phyloP scores from a whole-genome alignment of 2,113 vertebrate genomes.

The Phyllostomus discolor region DNA sequence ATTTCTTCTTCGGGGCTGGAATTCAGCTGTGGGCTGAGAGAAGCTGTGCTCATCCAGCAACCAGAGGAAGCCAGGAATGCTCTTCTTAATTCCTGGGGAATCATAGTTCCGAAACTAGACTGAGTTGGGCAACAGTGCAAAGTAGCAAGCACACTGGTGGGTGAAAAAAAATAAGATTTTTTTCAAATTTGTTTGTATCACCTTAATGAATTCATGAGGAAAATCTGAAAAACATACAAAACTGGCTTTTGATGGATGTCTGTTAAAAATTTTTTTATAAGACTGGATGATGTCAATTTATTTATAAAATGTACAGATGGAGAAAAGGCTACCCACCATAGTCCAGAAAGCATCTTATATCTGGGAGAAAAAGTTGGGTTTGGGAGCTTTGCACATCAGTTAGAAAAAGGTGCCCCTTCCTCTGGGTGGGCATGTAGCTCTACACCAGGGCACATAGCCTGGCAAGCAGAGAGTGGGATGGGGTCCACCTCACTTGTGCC shows the following conservation, averaged over 20 bases:
- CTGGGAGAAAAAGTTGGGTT: neutral
- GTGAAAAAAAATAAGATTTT: neutral
- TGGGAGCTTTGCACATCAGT: neutral
- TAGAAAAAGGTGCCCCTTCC: neutral
- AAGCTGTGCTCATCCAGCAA: constrained; percentile 6
- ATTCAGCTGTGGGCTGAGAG: constrained; percentile 2
- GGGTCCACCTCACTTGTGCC: neutral
- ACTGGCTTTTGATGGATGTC: neutral
- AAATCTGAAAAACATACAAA: constrained; percentile 5
- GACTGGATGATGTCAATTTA: neutral
- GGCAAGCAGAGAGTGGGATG: neutral
- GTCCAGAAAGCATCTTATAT: neutral
- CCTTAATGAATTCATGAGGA: constrained; percentile 4
- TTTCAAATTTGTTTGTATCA: neutral
- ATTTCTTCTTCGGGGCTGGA: constrained; percentile 45
- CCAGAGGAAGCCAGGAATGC: neutral
- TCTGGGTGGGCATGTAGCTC: neutral
- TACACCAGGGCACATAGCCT: no score
- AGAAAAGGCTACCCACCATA: neutral
- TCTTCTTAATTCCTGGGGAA: neutral
- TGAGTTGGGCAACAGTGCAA: neutral
- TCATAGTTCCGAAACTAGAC: neutral
- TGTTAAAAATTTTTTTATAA: neutral
- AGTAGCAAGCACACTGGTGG: neutral
- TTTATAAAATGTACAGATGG: neutral